These are phyloP conservation scores for Sinelater perroti DNA, from an alignment of 2,888 invertebrate genomes.

Conservation along the genomic window DNA sequence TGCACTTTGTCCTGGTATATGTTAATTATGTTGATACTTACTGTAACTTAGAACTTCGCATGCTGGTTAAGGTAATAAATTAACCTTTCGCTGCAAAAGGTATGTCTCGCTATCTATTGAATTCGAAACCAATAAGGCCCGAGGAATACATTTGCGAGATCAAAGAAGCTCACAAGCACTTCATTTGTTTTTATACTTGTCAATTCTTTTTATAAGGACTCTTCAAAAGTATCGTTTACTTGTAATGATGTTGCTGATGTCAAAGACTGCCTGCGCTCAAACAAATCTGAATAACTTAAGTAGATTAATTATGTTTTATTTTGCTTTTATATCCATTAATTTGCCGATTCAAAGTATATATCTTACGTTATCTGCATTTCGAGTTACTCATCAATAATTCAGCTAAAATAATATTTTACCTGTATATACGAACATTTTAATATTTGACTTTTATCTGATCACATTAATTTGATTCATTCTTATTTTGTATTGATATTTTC, in stretches of 20 bases:
- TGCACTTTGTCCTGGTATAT: conserved; percentile 39
- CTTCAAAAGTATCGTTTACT: conserved; percentile 20
- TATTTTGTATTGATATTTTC: too few relatives aligned
- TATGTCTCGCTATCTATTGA: background rate
- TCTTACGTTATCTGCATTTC: background rate
- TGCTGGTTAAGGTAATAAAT: conserved; percentile 38
- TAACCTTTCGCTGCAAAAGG: conserved; percentile 35
- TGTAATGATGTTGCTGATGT: conserved; percentile 18
- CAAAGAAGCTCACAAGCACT: conserved; percentile 23
- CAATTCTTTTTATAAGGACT: conserved; percentile 17
- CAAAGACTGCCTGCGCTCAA: conserved; percentile 2
- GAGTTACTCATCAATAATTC: too few relatives aligned
- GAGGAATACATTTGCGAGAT: conserved; percentile 23
- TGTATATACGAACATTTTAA: too few relatives aligned
- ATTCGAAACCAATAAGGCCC: conserved; percentile 7
- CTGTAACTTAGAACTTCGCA: conserved; percentile 35
- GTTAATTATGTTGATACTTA: conserved; percentile 41
- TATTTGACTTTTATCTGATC: too few relatives aligned
- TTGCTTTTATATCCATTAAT: background rate
- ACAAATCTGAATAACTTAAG: conserved; percentile 16
- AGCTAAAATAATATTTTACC: too few relatives aligned
- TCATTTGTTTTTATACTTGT: conserved; percentile 26
- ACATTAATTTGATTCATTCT: too few relatives aligned
- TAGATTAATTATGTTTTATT: conserved; percentile 6
- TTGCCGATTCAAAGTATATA: background rate